Evolutionary conservation across 2,888 invertebrate genomes (phyloP), one percentile per base, ranked within the genome.

Genomic region (Heteromurus nitidus): DNA sequence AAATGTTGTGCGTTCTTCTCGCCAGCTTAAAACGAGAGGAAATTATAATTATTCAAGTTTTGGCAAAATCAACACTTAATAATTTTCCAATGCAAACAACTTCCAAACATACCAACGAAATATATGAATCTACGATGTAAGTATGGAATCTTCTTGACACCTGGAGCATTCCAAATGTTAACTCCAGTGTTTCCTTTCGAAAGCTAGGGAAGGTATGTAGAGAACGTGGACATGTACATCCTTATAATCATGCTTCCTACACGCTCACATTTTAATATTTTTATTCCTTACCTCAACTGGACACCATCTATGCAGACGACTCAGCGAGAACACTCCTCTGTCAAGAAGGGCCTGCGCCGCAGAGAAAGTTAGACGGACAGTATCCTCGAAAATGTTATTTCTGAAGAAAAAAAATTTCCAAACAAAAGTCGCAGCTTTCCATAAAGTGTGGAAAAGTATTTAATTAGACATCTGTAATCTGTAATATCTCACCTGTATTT

Each of bases 231-330:
- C 13, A 13, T 26, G 30, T 62, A 62, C 11, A 28, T 31, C n/a
- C 36, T 22, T 20, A 42, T 31, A 65, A 53, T n/a, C n/a, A n/a
- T n/a, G n/a, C n/a, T n/a, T n/a, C n/a, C n/a, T n/a, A n/a, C n/a
- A n/a, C n/a, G n/a, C n/a, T n/a, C n/a, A n/a, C n/a, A n/a, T n/a
- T 47, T 90, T 89, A 81, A 26, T 55, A 3, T n/a, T 60, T n/a
- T 91, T 89, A 86, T 91, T 90, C 87, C 88, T 90, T 65, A 92
- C 89, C 87, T 92, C 91, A 0, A 94, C 93, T 0, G 94, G 94
- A 88, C 93, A 93, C 87, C 91, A 90, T 73, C 91, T 90, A 24
- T 92, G 91, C 88, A 93, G 93, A 85, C 91, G 91, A 88, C 93
- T 93, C 22, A 92, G 88, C 82, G 93, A 91, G 88, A 89, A 92